Evolutionary conservation across 2,113 vertebrate species (phyloP).

Genomic region (Tachycineta bicolor): DNA sequence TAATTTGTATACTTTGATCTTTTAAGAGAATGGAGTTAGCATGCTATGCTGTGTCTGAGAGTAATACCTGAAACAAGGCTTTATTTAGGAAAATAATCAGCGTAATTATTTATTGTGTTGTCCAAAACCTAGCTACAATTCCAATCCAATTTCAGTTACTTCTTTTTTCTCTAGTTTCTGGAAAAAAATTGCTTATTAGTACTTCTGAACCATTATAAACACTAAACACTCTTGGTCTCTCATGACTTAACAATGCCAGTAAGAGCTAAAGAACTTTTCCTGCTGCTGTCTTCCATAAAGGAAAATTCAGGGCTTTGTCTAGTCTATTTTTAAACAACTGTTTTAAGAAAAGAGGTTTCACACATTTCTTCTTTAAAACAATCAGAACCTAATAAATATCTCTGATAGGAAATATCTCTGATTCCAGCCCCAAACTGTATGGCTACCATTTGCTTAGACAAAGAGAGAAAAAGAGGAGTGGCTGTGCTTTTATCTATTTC

Average conservation of each 20-base stretch:
- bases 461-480: neutral
- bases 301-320: neutral
- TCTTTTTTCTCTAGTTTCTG: neutral
- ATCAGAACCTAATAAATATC: neutral
- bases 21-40: neutral
- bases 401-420: neutral
- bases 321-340: neutral
- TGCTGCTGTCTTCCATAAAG: neutral
- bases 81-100: neutral
- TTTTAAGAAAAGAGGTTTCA: neutral
- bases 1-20: neutral
- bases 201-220: neutral
- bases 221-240: neutral
- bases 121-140: neutral
- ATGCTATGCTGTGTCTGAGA: neutral
- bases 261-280: neutral
- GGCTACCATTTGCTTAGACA: neutral
- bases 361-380: neutral
- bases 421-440: neutral
- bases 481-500: neutral
- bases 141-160: neutral
- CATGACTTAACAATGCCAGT: neutral
- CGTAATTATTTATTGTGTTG: neutral
- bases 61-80: neutral
- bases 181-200: neutral